Percentiles rank a stretch among this genome's conserved stretches.
Conservation (phyloP, 1,140 invertebrate genomes). For the Lepidostoma basale region DNA sequence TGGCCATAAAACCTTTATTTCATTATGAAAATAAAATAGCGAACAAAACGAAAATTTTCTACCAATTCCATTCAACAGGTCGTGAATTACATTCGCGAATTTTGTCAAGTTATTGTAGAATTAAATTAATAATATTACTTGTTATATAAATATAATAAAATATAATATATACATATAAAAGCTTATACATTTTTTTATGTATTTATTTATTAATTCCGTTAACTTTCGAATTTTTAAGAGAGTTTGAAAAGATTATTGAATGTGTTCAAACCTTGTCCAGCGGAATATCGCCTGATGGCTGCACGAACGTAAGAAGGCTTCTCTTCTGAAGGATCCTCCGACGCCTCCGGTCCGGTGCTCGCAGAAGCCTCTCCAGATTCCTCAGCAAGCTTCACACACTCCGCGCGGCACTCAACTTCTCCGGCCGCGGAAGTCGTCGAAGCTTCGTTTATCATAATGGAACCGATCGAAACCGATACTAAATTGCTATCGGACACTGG, state of each 20-base stretch:
- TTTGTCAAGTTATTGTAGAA: too few relatives aligned
- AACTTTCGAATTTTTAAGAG: too few relatives aligned
- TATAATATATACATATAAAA: too few relatives aligned
- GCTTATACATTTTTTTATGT: not conserved
- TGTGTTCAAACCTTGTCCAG: constrained; percentile 26
- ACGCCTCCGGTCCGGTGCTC: not conserved
- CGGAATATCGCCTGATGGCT: constrained; percentile 25
- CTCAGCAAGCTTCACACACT: constrained; percentile 18
- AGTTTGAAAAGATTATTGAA: not conserved
- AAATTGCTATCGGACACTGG: not conserved
- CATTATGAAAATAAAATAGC: too few relatives aligned
- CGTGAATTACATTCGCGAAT: too few relatives aligned
- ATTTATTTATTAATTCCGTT: not conserved
- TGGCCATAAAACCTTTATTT: too few relatives aligned
- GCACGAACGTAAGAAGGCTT: constrained; percentile 11
- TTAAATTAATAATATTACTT: too few relatives aligned
- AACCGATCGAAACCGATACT: not conserved
- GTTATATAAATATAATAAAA: too few relatives aligned
- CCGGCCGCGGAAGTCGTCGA: not conserved
- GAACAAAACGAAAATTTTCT: too few relatives aligned
- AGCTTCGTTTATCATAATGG: not conserved
- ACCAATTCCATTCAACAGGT: too few relatives aligned
- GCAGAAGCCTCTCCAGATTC: not conserved
- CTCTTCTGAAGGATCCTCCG: not conserved
- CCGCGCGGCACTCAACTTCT: constrained; percentile 15